Conservation (phyloP, 1,140 invertebrate species). For the Drosophila punjabiensis region DNA sequence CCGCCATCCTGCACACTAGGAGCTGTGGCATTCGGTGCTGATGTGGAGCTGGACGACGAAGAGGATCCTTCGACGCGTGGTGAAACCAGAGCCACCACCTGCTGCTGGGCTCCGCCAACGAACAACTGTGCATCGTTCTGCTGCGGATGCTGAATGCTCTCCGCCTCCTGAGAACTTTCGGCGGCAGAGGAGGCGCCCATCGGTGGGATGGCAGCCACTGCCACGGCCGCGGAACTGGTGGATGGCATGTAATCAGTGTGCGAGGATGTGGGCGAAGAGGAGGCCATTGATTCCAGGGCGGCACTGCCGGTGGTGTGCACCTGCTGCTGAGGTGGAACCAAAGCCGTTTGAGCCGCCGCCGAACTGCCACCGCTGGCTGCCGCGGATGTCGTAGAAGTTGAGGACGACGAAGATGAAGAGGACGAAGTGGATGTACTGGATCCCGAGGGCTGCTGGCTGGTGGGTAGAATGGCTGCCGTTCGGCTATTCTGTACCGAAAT, state of each 20-base stretch:
- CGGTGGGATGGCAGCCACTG: slow-evolving; percentile 86
- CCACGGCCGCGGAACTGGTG: slow-evolving; percentile 87
- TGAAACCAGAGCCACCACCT: slow-evolving; percentile 91
- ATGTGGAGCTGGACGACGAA: slow-evolving; percentile 62
- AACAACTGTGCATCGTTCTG: slow-evolving; percentile 79
- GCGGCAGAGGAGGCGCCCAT: slow-evolving; percentile 84
- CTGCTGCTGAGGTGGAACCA: slow-evolving; percentile 88
- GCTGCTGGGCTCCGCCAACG: slow-evolving; percentile 86
- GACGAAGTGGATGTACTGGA: slow-evolving; percentile 54
- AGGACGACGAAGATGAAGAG: slow-evolving; percentile 52
- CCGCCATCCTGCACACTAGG: slow-evolving; percentile 84
- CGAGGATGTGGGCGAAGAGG: slow-evolving; percentile 87
- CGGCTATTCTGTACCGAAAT: slow-evolving; percentile 91
- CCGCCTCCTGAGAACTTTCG: slow-evolving; percentile 84
- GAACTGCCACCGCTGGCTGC: slow-evolving; percentile 64
- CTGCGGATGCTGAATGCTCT: slow-evolving; percentile 80
- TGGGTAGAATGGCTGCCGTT: slow-evolving; percentile 93
- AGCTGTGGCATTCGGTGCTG: slow-evolving; percentile 66
- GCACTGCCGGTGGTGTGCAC: slow-evolving; percentile 87
- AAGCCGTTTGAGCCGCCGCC: slow-evolving; percentile 86
- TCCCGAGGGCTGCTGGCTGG: slow-evolving; percentile 86
- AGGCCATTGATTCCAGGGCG: slow-evolving; percentile 86
- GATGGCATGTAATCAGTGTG: slow-evolving; percentile 91
- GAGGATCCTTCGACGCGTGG: slow-evolving; percentile 88
- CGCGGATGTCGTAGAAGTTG: slow-evolving; percentile 69